phyloP scores from a whole-genome alignment of 2,113 vertebrate species.

The Chlamydotis undulata region DNA sequence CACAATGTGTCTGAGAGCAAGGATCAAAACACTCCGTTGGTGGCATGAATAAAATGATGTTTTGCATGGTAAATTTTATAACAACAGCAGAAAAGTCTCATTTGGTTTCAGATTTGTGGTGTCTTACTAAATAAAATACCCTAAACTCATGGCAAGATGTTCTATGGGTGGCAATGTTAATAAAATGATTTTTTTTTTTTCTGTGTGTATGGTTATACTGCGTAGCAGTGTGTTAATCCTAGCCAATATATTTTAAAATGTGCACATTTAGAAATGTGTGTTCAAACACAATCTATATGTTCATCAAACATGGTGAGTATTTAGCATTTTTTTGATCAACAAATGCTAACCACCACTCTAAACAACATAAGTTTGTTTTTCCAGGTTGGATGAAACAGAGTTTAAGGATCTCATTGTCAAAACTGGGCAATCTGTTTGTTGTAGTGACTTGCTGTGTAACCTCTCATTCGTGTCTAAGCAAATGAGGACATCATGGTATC shows the following conservation, averaged over 20 bases:
- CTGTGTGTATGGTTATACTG: background rate
- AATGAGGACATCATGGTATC: background rate
- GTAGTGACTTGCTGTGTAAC: background rate
- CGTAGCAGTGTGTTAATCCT: background rate
- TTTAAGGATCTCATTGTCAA: background rate
- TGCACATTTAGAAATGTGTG: background rate
- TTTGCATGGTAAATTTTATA: constrained; percentile 16
- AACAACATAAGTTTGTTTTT: background rate
- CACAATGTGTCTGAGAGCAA: background rate
- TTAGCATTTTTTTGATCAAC: background rate
- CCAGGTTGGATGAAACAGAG: background rate
- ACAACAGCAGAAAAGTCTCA: background rate
- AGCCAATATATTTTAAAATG: background rate
- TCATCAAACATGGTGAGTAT: background rate
- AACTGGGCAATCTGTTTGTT: background rate
- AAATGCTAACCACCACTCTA: background rate
- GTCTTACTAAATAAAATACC: background rate
- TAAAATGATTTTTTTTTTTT: background rate
- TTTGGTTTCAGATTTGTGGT: constrained; percentile 35
- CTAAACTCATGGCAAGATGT: background rate
- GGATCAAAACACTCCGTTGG: constrained; percentile 19
- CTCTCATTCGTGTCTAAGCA: background rate
- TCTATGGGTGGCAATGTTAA: background rate
- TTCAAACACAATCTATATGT: background rate
- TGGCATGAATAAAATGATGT: background rate